Base-by-base conservation (phyloP, 2,888 invertebrate genomes). In the Nipponacmea schrenckii region DNA sequence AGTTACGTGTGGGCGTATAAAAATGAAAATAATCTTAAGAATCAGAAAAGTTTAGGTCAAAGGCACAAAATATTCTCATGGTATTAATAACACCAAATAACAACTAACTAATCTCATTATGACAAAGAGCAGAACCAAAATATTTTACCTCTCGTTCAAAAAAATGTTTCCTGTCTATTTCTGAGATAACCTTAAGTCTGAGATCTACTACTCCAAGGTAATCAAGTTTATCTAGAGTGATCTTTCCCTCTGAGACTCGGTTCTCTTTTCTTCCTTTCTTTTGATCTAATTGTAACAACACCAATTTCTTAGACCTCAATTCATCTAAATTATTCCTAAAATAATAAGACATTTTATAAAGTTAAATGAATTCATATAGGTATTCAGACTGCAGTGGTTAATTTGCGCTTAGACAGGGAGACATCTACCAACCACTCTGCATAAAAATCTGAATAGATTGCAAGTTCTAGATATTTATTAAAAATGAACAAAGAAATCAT, bases 61-160 rank as follows among this genome's bases (percentile, higher is more conserved):
- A n/a, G n/a, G n/a, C n/a, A n/a, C n/a, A n/a, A n/a, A n/a, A n/a
- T n/a, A n/a, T n/a, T n/a, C n/a, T 39, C 39, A 39, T 8, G 10
- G 39, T 7, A 39, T 39, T 8, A 39, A 5, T 39, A 39, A 39
- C 7, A 39, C 39, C 10, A 39, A 31, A n/a, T n/a, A n/a, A n/a
- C n/a, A n/a, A n/a, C n/a, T n/a, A n/a, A n/a, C 5, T 31, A 31
- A 31, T 31, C 31, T 5, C 2, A 3, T 31, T 31, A 31, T 31
- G 31, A 31, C 31, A 31, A 31, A 31, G 5, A 31, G 31, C 4
- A 39, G 8, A 39, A 39, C 10, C 39, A 39, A 39, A 46, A 62
- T 31, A 20, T 69, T 64, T 70, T 68, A 85, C 86, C 80, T 85
- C 84, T 80, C 84, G 80, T 68, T 86, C 86, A 70, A 79, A 77